These are phyloP conservation scores for Epistrophella euchroma DNA, from an alignment of 2,888 invertebrate species.

Conservation along the genomic window DNA sequence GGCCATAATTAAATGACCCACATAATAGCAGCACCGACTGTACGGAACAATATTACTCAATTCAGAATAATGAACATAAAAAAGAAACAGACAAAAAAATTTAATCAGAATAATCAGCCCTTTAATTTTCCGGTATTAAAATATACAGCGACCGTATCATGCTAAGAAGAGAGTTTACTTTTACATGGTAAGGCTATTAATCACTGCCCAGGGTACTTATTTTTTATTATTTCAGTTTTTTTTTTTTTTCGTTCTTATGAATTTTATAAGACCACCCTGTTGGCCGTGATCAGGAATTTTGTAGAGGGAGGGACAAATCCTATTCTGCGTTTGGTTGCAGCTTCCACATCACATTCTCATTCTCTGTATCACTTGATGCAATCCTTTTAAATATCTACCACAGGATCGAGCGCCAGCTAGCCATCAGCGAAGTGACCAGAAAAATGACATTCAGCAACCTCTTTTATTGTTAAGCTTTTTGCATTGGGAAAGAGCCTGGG, in stretches of 20 bases:
- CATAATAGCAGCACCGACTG: constrained; percentile 46
- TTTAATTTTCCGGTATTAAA: constrained; percentile 59
- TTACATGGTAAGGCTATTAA: constrained; percentile 54
- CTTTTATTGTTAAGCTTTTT: constrained; percentile 45
- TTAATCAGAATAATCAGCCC: constrained; percentile 61
- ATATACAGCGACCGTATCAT: constrained; percentile 37
- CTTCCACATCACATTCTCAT: constrained; percentile 26
- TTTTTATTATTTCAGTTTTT: constrained; percentile 10
- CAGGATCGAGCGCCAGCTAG: neutral
- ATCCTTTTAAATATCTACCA: constrained; percentile 35
- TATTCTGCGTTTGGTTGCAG: constrained; percentile 30
- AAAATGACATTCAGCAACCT: constrained; percentile 27
- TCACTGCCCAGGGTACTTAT: constrained; percentile 28
- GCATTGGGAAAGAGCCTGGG: constrained; percentile 13
- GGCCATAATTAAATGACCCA: constrained; percentile 69
- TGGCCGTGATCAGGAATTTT: neutral
- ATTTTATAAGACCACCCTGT: constrained; percentile 24
- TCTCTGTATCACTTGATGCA: constrained; percentile 34
- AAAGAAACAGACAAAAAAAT: constrained; percentile 15
- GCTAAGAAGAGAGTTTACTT: constrained; percentile 11
- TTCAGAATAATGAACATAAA: constrained; percentile 60
- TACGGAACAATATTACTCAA: constrained; percentile 64
- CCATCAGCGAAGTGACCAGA: neutral
- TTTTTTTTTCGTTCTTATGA: neutral
- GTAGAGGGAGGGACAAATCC: neutral